These are phyloP conservation scores for Amazona guildingii DNA, from an alignment of 2,113 vertebrate genomes.

Conservation along the genomic window DNA sequence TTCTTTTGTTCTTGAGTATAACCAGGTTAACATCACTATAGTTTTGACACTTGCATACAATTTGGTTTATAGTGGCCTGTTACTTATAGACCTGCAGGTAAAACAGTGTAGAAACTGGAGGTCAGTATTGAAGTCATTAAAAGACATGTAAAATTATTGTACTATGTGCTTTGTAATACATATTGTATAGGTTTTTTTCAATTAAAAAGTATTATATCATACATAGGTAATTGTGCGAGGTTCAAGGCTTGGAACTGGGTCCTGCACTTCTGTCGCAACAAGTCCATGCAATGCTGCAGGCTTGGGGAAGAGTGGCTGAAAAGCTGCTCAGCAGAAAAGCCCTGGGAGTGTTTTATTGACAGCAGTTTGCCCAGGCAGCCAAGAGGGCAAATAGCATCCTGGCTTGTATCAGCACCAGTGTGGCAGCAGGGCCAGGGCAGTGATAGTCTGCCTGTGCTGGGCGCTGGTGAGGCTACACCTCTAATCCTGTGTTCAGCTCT, in stretches of 20 bases:
- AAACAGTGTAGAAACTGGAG: not conserved
- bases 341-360: not conserved
- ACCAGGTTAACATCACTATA: not conserved
- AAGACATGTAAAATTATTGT: not conserved
- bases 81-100: not conserved
- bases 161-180: not conserved
- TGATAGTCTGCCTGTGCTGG: rapidly evolving
- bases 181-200: not conserved
- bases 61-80: not conserved
- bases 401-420: not conserved
- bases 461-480: not conserved
- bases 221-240: not conserved
- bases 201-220: not conserved
- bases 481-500: not conserved
- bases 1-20: not conserved
- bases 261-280: not conserved
- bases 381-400: not conserved
- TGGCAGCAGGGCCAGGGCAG: not conserved
- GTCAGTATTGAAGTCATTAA: not conserved
- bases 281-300: not conserved
- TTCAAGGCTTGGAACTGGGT: not conserved
- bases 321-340: not conserved
- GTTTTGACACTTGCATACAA: not conserved
- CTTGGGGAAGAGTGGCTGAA: not conserved
- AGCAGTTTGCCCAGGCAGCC: not conserved